These are phyloP conservation scores for Ophion slaviceki DNA, from an alignment of 2,888 invertebrate genomes.

Conservation along the genomic window DNA sequence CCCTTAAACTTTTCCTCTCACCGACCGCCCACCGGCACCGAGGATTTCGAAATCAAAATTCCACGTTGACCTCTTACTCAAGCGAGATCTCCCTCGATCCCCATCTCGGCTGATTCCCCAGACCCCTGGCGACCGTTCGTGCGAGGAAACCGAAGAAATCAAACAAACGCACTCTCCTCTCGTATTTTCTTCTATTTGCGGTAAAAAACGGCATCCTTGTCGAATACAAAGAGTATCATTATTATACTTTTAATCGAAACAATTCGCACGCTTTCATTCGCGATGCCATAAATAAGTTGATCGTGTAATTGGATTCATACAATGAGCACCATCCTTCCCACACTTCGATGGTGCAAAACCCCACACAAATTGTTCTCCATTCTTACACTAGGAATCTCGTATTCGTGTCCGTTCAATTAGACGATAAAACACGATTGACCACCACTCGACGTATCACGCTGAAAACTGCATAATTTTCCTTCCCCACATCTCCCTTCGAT, in stretches of 20 bases:
- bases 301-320: slow-evolving; percentile 42
- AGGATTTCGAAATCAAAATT: slow-evolving; percentile 32
- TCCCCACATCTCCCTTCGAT: background rate
- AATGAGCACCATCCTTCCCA: slow-evolving; percentile 37
- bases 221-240: slow-evolving; percentile 53
- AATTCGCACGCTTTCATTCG: slow-evolving; percentile 53
- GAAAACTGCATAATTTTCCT: background rate
- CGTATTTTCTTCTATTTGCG: slow-evolving; percentile 20
- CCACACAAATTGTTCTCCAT: background rate
- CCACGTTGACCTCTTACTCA: slow-evolving; percentile 36
- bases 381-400: background rate
- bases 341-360: slow-evolving; percentile 16
- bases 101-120: slow-evolving; percentile 36
- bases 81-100: slow-evolving; percentile 38
- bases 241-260: slow-evolving; percentile 32
- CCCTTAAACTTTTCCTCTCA: slow-evolving; percentile 5
- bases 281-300: slow-evolving; percentile 51
- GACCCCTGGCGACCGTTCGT: slow-evolving; percentile 15
- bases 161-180: slow-evolving; percentile 7
- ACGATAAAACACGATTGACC: background rate
- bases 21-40: slow-evolving; percentile 10
- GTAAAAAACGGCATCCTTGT: slow-evolving; percentile 18
- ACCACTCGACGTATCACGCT: background rate
- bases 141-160: background rate
- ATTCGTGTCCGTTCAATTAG: background rate